Base-by-base conservation (phyloP, 2,797 vertebrate species). In the Toxotes lorentzi region DNA sequence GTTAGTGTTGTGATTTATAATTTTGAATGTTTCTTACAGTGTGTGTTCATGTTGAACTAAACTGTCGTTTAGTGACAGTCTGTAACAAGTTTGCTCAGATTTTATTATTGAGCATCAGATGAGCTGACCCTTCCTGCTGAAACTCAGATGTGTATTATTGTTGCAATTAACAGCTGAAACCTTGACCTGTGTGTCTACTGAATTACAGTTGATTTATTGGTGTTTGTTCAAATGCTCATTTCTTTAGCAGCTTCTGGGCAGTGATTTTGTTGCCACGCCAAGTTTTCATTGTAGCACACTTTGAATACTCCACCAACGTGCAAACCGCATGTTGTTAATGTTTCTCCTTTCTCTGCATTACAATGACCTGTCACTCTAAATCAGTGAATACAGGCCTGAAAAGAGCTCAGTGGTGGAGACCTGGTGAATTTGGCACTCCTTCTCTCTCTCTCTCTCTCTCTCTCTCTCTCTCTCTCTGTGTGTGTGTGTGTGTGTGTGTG, bases 381-480 rank as follows among this genome's bases (percentile, higher is more conserved):
- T 66, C n/a, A 66, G 1, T 70, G 19, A 48, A 71, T 51, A 23
- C 4, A 50, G 43, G 43, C 11, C 54, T 81, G 60, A 83, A 74
- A 70, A 50, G 50, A 63, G 34, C 34, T 81, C 7, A 47, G n/a
- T 53, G 13, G 27, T 34, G 32, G 64, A 51, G 62, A 80, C 5
- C 41, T 34, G 48, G 68, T 83, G 73, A 86, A 87, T 72, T 79
- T 87, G 79, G 50, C 81, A 35, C 30, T 75, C 35, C 1, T 43
- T 62, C 4, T 72, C 43, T 70, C 6, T 80, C n/a, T n/a, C n/a
- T n/a, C n/a, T n/a, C n/a, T n/a, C n/a, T n/a, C n/a, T n/a, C n/a
- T n/a, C n/a, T n/a, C n/a, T n/a, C n/a, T n/a, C 35, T 1, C 38
- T 62, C 4, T 72, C 43, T 70, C 6, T 80, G 41, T 57, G 65